Evolutionary conservation across 2,797 vertebrate species (phyloP), one percentile per base, ranked within the genome.

Genomic region (Rhinophrynus dorsalis): DNA sequence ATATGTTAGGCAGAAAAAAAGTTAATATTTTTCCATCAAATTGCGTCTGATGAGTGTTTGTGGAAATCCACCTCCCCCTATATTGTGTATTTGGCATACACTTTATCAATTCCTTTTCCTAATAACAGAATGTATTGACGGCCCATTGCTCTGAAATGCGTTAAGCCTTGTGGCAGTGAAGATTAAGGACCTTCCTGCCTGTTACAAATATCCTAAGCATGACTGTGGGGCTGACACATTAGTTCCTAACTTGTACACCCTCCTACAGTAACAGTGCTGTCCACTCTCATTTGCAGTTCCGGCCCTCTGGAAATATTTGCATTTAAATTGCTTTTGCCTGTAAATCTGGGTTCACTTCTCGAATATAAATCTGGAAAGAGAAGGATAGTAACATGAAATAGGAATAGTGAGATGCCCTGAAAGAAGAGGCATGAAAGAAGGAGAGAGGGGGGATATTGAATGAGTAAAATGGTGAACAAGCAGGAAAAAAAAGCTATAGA

Each of bases 301-400:
- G 23, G 37, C 47, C 75, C 26, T 69, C 69, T 29, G 52, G 79
- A 80, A 77, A 76, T 58, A 86, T 88, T 86, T 85, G 83, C 84
- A 86, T 86, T 84, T 84, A 83, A 87, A 84, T 85, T 79, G 80
- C 76, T 85, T 73, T 77, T 79, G 65, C 75, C 62, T 59, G 12
- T 54, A 66, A 73, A 27, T 67, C 60, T 51, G 71, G 70, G 37
- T 5, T 29, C 17, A 7, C 30, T 60, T 75, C 47, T 44, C 27
- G 77, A 77, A 76, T 80, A 74, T 54, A 76, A 75, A 63, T 44
- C 52, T 55, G 21, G 63, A 20, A 52, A 52, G 27, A 17, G 21
- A 24, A 15, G 12, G 12, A n/a, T 5, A 51, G 23, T 6, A n/a
- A n/a, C n/a, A n/a, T n/a, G n/a, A n/a, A n/a, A n/a, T n/a, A n/a